These are phyloP conservation scores for Mormoops blainvillei DNA, from an alignment of 2,113 vertebrate genomes.

Conservation along the genomic window DNA sequence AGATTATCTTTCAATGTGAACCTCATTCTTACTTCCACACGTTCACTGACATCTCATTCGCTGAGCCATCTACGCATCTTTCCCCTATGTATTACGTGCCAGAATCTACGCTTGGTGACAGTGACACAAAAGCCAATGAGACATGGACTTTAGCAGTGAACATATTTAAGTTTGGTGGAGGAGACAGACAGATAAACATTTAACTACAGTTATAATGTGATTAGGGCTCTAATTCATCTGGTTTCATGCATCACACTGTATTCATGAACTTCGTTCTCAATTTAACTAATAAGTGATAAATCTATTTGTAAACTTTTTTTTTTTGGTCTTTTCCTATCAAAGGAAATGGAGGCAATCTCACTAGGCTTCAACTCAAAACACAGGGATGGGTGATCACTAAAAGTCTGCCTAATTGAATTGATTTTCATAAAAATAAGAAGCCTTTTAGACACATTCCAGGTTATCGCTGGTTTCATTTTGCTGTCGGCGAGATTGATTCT, in stretches of 20 bases:
- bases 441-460: not conserved
- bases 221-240: not conserved
- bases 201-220: not conserved
- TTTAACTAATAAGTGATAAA: not conserved
- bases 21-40: not conserved
- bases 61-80: not conserved
- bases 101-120: not conserved
- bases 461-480: not conserved
- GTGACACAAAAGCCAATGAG: not conserved
- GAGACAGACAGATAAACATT: not conserved
- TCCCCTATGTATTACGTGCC: not conserved
- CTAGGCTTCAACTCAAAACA: not conserved
- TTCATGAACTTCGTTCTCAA: not conserved
- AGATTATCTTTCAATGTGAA: not conserved
- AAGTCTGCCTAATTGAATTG: not conserved
- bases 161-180: not conserved
- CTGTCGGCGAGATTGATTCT: not conserved
- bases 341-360: not conserved
- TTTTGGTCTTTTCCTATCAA: not conserved
- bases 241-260: not conserved
- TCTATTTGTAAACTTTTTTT: not conserved
- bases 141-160: not conserved
- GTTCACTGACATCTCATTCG: not conserved
- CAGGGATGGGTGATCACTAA: not conserved
- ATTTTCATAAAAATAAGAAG: slow-evolving; percentile 35